Evolutionary conservation across 1,140 invertebrate species (phyloP), one percentile per base, ranked within the genome.

Genomic region (Drosophila nigromelanica): DNA sequence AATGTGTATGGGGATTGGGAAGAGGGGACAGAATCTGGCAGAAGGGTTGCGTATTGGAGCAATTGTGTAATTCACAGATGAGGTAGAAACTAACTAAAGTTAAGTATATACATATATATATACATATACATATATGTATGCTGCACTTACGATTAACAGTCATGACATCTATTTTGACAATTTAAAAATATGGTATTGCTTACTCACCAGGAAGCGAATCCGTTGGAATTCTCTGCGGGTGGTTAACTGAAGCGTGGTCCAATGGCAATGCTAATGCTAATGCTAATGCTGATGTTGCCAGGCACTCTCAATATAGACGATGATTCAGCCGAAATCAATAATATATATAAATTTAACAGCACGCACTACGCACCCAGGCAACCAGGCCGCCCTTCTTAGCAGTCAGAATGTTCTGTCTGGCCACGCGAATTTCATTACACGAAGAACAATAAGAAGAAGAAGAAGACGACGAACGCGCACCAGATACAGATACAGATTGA

Each of bases 251-350:
- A 37, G 42, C 30, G 42, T 47, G 35, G 30, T 50, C 27, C n/a
- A 27, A 51, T 50, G 37, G 37, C 24, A 30, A 60, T 39, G 27
- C 15, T 18, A 55, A 42, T 33, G n/a, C 10, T 30, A 58, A 72
- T 30, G 50, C 47, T n/a, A n/a, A n/a, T n/a, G n/a, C 10, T 30
- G 52, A 72, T 30, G 45, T 61, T 69, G 39, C 37, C 35, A 30
- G 40, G 51, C 55, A 42, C 48, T 52, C 37, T 52, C 37, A 52
- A 56, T 76, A 50, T 73, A 50, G 39, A 33, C 50, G 75, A 72
- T 86, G 81, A 86, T 72, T 86, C 81, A 77, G 58, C 24, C 39
- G 18, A 55, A 71, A 75, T 86, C 77, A 75, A 85, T 85, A 72
- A 52, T 80, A 50, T 80, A 80, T 69, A 33, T 80, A 80, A 66